A percentile compares a stretch with the other conserved stretches of the same genome.
These are phyloP conservation scores for Luperina testacea DNA, from an alignment of 2,888 invertebrate genomes.

Conservation along the genomic window DNA sequence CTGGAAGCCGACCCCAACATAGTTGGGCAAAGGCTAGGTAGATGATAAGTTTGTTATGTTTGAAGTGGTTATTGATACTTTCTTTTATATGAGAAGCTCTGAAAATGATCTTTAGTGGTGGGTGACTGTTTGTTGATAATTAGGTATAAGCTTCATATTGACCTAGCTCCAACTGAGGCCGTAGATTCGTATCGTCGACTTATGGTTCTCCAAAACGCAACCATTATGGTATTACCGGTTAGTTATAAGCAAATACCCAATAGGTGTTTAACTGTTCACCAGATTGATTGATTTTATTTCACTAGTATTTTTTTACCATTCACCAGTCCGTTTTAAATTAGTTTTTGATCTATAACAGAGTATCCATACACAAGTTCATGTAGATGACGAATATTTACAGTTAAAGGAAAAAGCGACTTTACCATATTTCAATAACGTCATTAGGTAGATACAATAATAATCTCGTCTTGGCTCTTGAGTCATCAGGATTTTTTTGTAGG, in stretches of 20 bases:
- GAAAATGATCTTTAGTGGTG: no score
- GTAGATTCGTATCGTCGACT: background rate
- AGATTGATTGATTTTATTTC: background rate
- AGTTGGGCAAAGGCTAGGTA: no score
- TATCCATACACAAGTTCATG: background rate
- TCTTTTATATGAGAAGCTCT: background rate
- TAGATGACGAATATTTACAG: conserved; percentile 17
- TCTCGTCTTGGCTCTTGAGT: conserved; percentile 10
- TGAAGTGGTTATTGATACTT: background rate
- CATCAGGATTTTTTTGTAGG: conserved; percentile 1
- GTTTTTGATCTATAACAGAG: background rate
- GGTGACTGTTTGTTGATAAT: background rate
- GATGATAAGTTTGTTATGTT: background rate
- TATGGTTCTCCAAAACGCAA: background rate
- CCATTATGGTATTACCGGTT: background rate
- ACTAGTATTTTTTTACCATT: conserved; percentile 4
- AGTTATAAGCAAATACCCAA: background rate
- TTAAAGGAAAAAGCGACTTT: conserved; percentile 19
- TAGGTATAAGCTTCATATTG: background rate
- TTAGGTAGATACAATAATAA: background rate
- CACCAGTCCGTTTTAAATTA: background rate
- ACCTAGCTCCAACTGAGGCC: background rate
- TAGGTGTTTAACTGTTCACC: background rate
- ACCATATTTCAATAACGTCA: background rate
- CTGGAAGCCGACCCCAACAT: no score